Conservation (phyloP, 2,888 invertebrate genomes). For the Neocrepidodera transversa region DNA sequence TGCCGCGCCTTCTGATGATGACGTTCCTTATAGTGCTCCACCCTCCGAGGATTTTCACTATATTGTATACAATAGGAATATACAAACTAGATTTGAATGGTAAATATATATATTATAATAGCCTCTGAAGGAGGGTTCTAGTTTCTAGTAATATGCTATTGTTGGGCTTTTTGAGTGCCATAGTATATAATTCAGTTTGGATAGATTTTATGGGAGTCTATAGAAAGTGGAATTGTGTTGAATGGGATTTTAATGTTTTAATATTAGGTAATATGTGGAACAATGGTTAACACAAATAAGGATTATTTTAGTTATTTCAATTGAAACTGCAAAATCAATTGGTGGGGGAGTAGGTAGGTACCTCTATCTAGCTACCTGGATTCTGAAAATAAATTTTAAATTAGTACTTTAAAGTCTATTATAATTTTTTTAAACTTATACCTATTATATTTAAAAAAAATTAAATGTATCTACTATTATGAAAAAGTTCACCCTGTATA, state of each 20-base stretch:
- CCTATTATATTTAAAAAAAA: too few species aligned
- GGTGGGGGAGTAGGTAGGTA: too few species aligned
- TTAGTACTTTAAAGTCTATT: too few species aligned
- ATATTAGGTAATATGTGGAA: conserved; percentile 29
- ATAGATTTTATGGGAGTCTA: conserved; percentile 35
- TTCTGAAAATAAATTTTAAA: too few species aligned
- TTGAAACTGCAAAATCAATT: too few species aligned
- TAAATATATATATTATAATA: conserved; percentile 57
- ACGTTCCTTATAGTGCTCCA: conserved; percentile 40
- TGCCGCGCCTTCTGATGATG: conserved; percentile 34
- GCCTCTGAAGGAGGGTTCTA: conserved; percentile 47
- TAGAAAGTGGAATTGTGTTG: conserved; percentile 28
- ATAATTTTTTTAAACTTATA: too few species aligned
- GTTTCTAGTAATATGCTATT: conserved; percentile 46
- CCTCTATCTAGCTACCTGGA: too few species aligned
- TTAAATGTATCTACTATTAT: too few species aligned
- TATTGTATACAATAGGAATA: conserved; percentile 60
- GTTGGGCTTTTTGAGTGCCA: conserved; percentile 48
- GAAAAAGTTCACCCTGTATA: too few species aligned
- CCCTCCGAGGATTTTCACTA: conserved; percentile 56
- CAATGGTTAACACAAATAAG: too few species aligned
- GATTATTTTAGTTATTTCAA: too few species aligned
- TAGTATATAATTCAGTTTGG: conserved; percentile 48
- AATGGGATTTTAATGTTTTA: conserved; percentile 28
- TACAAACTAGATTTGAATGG: conserved; percentile 60